phyloP scores from a whole-genome alignment of 2,797 vertebrate species.

The Pteronotus mesoamericanus region DNA sequence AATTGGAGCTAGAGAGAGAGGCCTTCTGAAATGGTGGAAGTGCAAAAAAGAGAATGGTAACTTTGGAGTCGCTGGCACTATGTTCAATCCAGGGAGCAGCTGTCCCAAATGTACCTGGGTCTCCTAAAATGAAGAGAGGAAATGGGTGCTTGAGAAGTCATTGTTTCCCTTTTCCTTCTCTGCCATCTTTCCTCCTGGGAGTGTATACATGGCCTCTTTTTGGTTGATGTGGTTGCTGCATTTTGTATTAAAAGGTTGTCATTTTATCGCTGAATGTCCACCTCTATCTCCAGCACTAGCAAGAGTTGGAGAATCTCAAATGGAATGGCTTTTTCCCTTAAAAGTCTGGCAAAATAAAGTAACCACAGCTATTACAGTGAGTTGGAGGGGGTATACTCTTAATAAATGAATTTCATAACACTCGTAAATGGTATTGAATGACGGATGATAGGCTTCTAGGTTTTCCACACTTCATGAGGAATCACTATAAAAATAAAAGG shows the following conservation, averaged over 20 bases:
- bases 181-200: not conserved
- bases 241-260: not conserved
- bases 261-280: not conserved
- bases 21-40: not conserved
- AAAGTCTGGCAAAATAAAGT: not conserved
- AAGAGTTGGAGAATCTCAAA: not conserved
- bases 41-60: not conserved
- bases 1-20: not conserved
- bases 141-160: not conserved
- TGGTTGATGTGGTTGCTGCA: not conserved
- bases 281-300: not conserved
- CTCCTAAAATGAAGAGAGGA: not conserved
- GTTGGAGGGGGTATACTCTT: not conserved
- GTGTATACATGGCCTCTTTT: not conserved
- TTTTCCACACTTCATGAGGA: not conserved
- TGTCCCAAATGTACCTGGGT: not conserved
- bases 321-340: not conserved
- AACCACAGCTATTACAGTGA: not conserved
- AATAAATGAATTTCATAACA: not conserved
- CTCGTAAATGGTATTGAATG: not conserved
- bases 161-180: not conserved
- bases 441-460: not conserved
- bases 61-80: not conserved
- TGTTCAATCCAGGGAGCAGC: not conserved
- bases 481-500: not conserved